A percentile compares a stretch with the other conserved stretches of the same genome.
Evolutionary conservation across 2,797 vertebrate genomes (phyloP).

Genomic region (Melopsittacus undulatus): DNA sequence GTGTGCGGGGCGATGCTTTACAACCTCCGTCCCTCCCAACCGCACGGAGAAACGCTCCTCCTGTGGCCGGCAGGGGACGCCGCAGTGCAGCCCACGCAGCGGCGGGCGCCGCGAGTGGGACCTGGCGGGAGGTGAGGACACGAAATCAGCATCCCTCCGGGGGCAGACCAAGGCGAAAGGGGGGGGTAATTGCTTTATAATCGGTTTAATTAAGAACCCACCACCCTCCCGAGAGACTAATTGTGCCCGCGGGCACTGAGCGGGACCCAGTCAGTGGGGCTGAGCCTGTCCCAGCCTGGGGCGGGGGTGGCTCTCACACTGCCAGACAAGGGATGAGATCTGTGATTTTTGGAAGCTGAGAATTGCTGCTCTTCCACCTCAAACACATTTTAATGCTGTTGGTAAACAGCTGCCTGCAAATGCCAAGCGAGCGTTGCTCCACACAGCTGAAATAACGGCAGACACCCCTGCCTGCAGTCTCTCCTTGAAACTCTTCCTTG

Average conservation of each 20-base stretch:
- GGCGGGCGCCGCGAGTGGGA: rapidly evolving
- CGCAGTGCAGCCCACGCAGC: not conserved
- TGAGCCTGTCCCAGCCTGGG: not conserved
- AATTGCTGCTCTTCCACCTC: not conserved
- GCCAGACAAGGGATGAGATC: not conserved
- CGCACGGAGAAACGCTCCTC: not conserved
- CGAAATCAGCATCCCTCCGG: not conserved
- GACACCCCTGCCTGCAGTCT: not conserved
- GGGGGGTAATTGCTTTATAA: not conserved
- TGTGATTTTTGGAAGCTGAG: not conserved
- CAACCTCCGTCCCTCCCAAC: not conserved
- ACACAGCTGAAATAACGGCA: not conserved
- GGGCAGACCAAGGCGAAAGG: not conserved
- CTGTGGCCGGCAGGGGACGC: not conserved
- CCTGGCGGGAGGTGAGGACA: not conserved
- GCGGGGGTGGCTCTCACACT: not conserved
- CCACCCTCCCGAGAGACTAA: not conserved
- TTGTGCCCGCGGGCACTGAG: not conserved
- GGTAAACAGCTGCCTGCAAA: not conserved
- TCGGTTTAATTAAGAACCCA: not conserved
- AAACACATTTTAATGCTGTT: not conserved
- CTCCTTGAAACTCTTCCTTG: not conserved
- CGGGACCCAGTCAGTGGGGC: not conserved
- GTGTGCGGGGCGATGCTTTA: too few species aligned
- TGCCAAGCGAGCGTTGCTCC: not conserved